A percentile compares a stretch with the other conserved stretches of the same genome.
Conservation (phyloP, 2,113 vertebrate species). For the Hassar affinis region DNA sequence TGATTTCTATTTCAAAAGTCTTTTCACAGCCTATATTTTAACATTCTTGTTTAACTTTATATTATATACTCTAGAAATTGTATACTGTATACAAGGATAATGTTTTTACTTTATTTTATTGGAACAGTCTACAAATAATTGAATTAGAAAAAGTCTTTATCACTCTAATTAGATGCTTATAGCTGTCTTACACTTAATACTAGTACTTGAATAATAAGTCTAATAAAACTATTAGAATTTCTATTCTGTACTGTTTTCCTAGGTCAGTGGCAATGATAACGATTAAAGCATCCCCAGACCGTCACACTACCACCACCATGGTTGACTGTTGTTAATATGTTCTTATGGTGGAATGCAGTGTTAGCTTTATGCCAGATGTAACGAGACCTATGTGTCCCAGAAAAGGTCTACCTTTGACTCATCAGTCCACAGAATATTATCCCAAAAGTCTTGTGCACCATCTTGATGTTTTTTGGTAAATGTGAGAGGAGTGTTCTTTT, state of each 20-base stretch:
- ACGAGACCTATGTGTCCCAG: too few species aligned
- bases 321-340: too few species aligned
- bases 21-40: neutral
- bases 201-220: neutral
- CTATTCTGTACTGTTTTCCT: neutral
- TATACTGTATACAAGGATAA: neutral
- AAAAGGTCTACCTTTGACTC: too few species aligned
- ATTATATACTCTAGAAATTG: neutral
- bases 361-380: too few species aligned
- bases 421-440: too few species aligned
- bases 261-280: too few species aligned
- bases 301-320: too few species aligned
- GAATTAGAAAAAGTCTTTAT: neutral
- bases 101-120: slow-evolving; percentile 15
- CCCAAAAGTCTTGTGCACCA: too few species aligned
- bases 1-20: neutral
- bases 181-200: neutral
- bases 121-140: neutral
- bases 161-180: neutral
- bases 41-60: neutral
- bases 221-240: neutral
- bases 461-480: too few species aligned
- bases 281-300: too few species aligned
- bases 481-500: too few species aligned
- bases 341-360: too few species aligned